phyloP scores from a whole-genome alignment of 2,797 vertebrate species.

The Anas bahamensis region DNA sequence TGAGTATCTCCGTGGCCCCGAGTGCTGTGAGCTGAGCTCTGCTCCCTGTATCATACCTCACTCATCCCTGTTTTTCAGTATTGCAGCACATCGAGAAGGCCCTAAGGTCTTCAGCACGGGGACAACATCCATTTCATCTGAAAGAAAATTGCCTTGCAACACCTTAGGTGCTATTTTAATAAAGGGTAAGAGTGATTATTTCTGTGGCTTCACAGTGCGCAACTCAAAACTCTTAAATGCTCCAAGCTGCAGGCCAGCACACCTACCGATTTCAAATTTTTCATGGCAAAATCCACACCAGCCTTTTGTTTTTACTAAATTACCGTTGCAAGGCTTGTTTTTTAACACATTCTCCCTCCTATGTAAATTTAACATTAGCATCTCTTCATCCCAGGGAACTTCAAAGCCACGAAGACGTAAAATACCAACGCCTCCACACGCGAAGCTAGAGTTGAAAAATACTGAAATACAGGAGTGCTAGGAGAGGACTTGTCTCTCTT shows the following conservation, averaged over 20 bases:
- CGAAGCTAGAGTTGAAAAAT: background rate
- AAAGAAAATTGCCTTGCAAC: background rate
- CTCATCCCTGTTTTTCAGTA: background rate
- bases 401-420: background rate
- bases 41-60: background rate
- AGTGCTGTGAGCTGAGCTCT: background rate
- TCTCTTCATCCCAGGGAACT: background rate
- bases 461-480: background rate
- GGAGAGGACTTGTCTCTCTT: background rate
- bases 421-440: background rate
- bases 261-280: background rate
- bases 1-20: rapidly evolving
- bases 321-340: background rate
- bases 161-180: background rate
- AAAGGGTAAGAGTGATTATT: background rate
- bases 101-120: background rate
- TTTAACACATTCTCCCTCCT: background rate
- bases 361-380: background rate
- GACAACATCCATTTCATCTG: background rate
- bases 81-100: background rate
- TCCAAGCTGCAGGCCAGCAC: background rate
- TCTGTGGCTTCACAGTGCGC: background rate
- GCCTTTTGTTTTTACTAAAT: background rate
- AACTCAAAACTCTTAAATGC: background rate
- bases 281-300: background rate